phyloP scores from a whole-genome alignment of 2,797 vertebrate genomes.

The Spea hammondii region DNA sequence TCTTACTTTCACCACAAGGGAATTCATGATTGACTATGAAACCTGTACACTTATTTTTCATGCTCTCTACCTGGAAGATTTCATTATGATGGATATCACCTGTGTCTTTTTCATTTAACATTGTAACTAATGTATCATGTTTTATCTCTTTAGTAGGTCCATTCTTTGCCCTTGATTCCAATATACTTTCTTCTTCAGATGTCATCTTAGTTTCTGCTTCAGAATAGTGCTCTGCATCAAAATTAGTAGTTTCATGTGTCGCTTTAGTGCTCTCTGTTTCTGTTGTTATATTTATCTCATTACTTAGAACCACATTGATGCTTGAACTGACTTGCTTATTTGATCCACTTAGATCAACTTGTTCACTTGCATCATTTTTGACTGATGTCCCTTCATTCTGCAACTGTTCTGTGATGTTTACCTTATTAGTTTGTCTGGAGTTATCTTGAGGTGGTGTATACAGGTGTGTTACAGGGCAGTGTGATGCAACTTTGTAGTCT shows the following conservation, averaged over 20 bases:
- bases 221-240: background rate
- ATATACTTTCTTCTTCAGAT: background rate
- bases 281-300: background rate
- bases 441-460: too few relatives aligned
- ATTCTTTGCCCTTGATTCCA: background rate
- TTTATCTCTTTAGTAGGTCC: background rate
- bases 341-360: background rate
- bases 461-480: conserved; percentile 41
- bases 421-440: too few relatives aligned
- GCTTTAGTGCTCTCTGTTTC: background rate
- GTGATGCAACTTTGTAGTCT: conserved; percentile 61
- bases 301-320: background rate
- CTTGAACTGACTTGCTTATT: background rate
- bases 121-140: background rate
- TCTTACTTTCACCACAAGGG: background rate
- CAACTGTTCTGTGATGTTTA: background rate
- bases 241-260: background rate
- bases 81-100: background rate
- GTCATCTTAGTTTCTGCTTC: background rate
- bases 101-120: background rate
- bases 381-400: background rate
- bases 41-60: background rate
- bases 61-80: background rate
- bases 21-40: background rate
- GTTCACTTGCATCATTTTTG: conserved; percentile 3